Evolutionary conservation across 1,140 invertebrate species (phyloP), one percentile per base, ranked within the genome.

Genomic region (Cyrtorhinus lividipennis): DNA sequence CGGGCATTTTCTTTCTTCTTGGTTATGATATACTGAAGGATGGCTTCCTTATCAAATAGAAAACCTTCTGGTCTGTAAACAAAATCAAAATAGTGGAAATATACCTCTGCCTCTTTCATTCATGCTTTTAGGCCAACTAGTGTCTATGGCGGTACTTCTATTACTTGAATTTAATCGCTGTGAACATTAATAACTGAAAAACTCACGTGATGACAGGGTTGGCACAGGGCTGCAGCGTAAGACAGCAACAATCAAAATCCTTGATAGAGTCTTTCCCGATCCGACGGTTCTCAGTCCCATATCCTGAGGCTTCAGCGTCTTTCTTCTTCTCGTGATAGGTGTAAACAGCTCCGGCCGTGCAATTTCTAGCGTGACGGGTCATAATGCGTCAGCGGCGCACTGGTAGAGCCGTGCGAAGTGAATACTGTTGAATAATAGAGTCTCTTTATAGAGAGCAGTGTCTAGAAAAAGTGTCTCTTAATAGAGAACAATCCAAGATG

Each of bases 281-380:
- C 69, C 96, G 77, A 71, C 81, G 84, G 62, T 76, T 80, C 71
- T 90, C 86, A 13, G 88, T 91, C 1, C 90, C 89, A 73, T 92
- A 92, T 25, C 92, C 92, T n/a, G 91, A 94, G 18, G 86, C 83
- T 59, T 86, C 81, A 5, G 92, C 91, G 72, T 99, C 97, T 71
- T 95, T 97, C 72, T 95, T 89, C 72, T 95, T 94, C 72, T 99
- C 97, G 71, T 97, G 90, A 71, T 99, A 99, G 0, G 95, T 96
- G 72, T 99, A 99, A 27, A 98, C 95, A 22, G 94, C 92, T 61
- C 94, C 92, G 15, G 95, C 95, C 1, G 97, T 99, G 70, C 92
- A 95, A 77, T 99, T 99, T 73, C 90, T 86, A 2, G 92, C 95
- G 72, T 99, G 97, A 62, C 96, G 77, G 0, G 91, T 95, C 92